A percentile compares a stretch with the other conserved stretches of the same genome.
Conservation (phyloP, 2,113 vertebrate species). For the Rhabdomys dilectus region DNA sequence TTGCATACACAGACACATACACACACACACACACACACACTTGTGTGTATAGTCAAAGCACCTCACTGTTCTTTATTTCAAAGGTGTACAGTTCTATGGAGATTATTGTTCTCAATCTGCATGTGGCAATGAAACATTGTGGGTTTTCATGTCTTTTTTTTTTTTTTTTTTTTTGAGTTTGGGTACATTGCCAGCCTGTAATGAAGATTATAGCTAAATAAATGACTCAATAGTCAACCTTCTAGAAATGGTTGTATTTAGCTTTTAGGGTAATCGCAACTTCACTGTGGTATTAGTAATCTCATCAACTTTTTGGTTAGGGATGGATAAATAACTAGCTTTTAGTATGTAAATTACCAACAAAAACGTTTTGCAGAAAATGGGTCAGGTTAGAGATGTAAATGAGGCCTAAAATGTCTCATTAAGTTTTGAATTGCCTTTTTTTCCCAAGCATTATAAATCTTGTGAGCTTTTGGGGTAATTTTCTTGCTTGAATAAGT, state of each 20-base stretch:
- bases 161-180: conserved; percentile 36
- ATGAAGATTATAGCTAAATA: conserved; percentile 79
- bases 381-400: conserved; percentile 89
- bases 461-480: conserved; percentile 88
- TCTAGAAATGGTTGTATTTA: conserved; percentile 77
- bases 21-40: too few relatives aligned
- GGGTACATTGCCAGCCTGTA: conserved; percentile 17
- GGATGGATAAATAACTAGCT: conserved; percentile 87
- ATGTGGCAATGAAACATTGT: background rate
- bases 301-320: conserved; percentile 87
- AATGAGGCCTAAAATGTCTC: conserved; percentile 91
- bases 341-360: conserved; percentile 89
- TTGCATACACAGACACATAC: background rate
- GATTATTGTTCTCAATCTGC: background rate
- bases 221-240: conserved; percentile 63
- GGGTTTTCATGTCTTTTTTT: conserved; percentile 11
- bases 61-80: background rate
- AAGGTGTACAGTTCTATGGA: background rate
- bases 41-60: background rate
- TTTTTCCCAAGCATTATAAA: conserved; percentile 88
- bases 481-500: conserved; percentile 89
- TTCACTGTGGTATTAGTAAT: conserved; percentile 83
- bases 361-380: conserved; percentile 88
- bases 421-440: conserved; percentile 90
- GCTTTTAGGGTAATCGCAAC: conserved; percentile 83